Conservation (phyloP, 2,888 invertebrate genomes). For the Lymantria dispar region DNA sequence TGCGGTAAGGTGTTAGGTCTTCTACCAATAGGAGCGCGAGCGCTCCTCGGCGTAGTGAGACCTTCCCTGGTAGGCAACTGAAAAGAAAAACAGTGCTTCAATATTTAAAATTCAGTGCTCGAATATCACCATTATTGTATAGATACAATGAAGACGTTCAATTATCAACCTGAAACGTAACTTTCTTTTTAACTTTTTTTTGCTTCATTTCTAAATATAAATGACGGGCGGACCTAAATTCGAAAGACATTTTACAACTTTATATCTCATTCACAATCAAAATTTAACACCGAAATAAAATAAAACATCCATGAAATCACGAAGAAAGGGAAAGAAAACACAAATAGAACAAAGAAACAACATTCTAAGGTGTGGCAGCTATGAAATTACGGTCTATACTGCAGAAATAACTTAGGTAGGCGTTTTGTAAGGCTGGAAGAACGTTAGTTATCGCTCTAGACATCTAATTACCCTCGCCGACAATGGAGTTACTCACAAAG, state of each 20-base stretch:
- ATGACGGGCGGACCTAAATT: slow-evolving; percentile 56
- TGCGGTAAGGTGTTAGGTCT: slow-evolving; percentile 72
- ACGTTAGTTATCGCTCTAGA: slow-evolving; percentile 59
- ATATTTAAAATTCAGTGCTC: neutral
- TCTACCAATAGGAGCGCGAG: slow-evolving; percentile 68
- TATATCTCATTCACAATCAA: slow-evolving; percentile 31
- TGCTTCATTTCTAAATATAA: slow-evolving; percentile 67
- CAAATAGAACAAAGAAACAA: slow-evolving; percentile 39
- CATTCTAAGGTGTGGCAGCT: slow-evolving; percentile 44
- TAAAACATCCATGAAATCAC: slow-evolving; percentile 29
- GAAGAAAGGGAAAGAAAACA: slow-evolving; percentile 37
- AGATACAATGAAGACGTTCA: no score
- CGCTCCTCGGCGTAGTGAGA: slow-evolving; percentile 73
- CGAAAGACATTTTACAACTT: slow-evolving; percentile 55
- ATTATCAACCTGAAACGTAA: slow-evolving; percentile 60
- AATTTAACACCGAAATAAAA: slow-evolving; percentile 34
- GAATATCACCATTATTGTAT: no score
- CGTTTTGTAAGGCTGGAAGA: slow-evolving; percentile 46
- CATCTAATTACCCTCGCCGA: slow-evolving; percentile 67
- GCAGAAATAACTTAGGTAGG: slow-evolving; percentile 47
- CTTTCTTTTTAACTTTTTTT: slow-evolving; percentile 65
- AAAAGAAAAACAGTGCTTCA: slow-evolving; percentile 13
- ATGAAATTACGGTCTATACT: slow-evolving; percentile 55
- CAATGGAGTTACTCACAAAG: slow-evolving; percentile 45
- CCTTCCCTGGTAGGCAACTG: slow-evolving; percentile 74